Evolutionary conservation across 2,797 vertebrate species (phyloP).

Genomic region (Hafferia zeledoni): DNA sequence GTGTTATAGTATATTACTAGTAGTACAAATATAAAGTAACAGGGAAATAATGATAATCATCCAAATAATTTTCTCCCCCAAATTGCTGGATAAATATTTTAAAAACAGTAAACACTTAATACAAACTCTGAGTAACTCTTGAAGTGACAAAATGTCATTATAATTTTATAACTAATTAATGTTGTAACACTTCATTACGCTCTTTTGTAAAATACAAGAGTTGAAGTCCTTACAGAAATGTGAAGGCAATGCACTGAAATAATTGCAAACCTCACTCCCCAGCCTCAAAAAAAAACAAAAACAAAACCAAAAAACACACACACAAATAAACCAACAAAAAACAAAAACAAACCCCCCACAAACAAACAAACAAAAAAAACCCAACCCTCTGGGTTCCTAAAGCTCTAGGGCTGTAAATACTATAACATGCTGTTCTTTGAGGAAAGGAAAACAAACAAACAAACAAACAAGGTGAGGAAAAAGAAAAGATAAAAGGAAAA

Average conservation of each 20-base stretch:
- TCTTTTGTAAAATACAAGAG: not conserved
- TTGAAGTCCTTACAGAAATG: not conserved
- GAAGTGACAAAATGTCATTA: not conserved
- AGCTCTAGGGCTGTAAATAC: not conserved
- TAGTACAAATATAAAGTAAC: not conserved
- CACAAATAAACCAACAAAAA: not conserved
- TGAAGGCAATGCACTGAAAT: not conserved
- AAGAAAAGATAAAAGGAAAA: no score
- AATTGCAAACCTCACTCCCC: rapidly evolving
- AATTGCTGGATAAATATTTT: not conserved
- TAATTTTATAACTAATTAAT: not conserved
- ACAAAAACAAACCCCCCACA: not conserved
- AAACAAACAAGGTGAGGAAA: no score
- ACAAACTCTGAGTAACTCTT: not conserved
- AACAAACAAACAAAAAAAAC: not conserved
- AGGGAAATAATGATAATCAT: not conserved
- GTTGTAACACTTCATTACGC: not conserved
- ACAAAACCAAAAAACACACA: no score
- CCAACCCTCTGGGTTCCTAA: not conserved
- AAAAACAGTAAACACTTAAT: not conserved
- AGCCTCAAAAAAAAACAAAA: not conserved
- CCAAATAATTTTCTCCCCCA: not conserved
- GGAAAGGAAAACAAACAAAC: no score
- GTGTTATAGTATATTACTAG: not conserved
- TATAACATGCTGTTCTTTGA: not conserved